A percentile compares a stretch with the other conserved stretches of the same genome.
Evolutionary conservation across 2,113 vertebrate genomes (phyloP).

Genomic region (Dromiciops gliroides): DNA sequence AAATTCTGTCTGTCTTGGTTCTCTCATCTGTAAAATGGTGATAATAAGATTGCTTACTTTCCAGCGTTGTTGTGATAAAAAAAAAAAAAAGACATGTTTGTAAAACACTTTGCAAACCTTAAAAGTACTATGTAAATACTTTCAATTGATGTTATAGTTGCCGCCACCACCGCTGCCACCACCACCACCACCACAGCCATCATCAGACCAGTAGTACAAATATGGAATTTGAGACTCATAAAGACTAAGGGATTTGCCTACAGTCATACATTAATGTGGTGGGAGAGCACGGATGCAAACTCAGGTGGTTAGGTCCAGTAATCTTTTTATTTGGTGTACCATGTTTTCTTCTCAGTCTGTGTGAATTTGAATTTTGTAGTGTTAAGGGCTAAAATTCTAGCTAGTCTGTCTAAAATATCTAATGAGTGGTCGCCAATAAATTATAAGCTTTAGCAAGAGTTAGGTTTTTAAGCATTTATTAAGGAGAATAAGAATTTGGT

Average conservation of each 20-base stretch:
- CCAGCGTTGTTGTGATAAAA: neutral
- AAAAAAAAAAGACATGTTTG: neutral
- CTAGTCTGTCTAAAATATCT: too few species aligned
- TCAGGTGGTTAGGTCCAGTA: neutral
- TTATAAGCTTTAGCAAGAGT: too few species aligned
- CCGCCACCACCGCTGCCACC: neutral
- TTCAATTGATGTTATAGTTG: neutral
- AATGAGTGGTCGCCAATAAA: too few species aligned
- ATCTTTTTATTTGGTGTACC: neutral
- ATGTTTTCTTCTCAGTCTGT: neutral
- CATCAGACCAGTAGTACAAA: neutral
- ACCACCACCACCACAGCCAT: neutral
- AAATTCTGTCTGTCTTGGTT: neutral
- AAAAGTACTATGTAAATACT: neutral
- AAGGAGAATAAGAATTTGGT: too few species aligned
- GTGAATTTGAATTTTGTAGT: neutral
- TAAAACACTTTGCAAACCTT: neutral
- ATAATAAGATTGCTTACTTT: neutral
- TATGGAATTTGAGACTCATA: neutral
- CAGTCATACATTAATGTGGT: neutral
- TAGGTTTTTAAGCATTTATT: too few species aligned
- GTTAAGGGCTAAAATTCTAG: too few species aligned
- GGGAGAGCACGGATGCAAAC: neutral
- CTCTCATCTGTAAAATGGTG: neutral
- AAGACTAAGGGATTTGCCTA: neutral